Evolutionary conservation across 2,888 invertebrate species (phyloP).

Genomic region (Tholera decimalis): DNA sequence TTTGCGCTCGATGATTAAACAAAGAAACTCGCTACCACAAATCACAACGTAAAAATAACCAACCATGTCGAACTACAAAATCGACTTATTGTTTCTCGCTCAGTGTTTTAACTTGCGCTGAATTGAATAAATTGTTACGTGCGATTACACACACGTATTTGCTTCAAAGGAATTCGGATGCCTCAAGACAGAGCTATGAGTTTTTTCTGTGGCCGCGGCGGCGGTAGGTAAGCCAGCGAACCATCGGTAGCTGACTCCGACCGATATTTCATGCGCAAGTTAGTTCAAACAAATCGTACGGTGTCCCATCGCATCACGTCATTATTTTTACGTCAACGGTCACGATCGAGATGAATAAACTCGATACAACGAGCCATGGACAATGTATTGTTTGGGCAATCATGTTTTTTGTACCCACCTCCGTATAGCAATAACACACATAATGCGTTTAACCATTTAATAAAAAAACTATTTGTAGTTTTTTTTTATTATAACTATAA

Average conservation of each 20-base stretch:
- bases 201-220: constrained; percentile 81
- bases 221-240: constrained; percentile 90
- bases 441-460: constrained; percentile 41
- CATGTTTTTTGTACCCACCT: constrained; percentile 46
- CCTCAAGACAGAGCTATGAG: constrained; percentile 82
- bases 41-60: constrained; percentile 59
- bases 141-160: constrained; percentile 89
- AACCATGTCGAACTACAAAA: constrained; percentile 62
- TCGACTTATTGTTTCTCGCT: constrained; percentile 58
- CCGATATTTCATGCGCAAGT: constrained; percentile 88
- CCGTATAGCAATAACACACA: constrained; percentile 50
- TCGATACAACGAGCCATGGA: constrained; percentile 60
- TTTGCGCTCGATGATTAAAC: constrained; percentile 68
- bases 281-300: constrained; percentile 91
- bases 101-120: constrained; percentile 73
- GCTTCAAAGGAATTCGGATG: constrained; percentile 88
- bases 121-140: constrained; percentile 88
- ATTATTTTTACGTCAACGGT: constrained; percentile 78
- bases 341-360: constrained; percentile 68
- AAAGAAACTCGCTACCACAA: constrained; percentile 65
- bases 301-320: constrained; percentile 86
- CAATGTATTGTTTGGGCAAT: constrained; percentile 62
- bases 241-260: constrained; percentile 89
- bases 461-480: constrained; percentile 50
- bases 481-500: constrained; percentile 33